phyloP scores from a whole-genome alignment of 2,888 invertebrate genomes.

The Tachina fera region DNA sequence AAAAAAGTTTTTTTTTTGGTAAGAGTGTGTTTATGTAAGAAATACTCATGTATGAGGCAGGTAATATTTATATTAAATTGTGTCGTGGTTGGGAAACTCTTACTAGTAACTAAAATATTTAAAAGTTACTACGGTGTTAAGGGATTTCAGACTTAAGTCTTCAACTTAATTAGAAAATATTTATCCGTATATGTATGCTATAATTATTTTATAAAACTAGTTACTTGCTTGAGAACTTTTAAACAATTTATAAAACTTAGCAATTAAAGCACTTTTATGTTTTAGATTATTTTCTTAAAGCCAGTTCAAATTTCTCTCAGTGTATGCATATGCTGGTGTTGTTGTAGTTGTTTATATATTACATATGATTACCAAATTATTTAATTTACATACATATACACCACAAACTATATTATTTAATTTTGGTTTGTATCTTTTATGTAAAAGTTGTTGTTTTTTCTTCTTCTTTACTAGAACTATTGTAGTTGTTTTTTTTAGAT shows the following conservation, averaged over 20 bases:
- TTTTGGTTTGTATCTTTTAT: slow-evolving; percentile 59
- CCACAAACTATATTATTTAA: slow-evolving; percentile 39
- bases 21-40: not conserved
- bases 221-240: not conserved
- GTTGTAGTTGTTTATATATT: slow-evolving; percentile 17
- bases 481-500: slow-evolving; percentile 22
- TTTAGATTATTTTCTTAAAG: not conserved
- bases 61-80: not conserved
- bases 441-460: slow-evolving; percentile 41
- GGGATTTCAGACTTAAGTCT: too few relatives aligned
- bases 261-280: not conserved
- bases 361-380: slow-evolving; percentile 60
- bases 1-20: not conserved
- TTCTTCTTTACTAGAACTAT: slow-evolving; percentile 33
- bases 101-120: too few relatives aligned
- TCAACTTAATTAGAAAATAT: too few relatives aligned
- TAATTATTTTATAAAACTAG: not conserved
- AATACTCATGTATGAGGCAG: too few relatives aligned
- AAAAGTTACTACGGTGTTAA: too few relatives aligned
- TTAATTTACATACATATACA: slow-evolving; percentile 45
- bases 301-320: slow-evolving; percentile 18
- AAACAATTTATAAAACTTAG: too few relatives aligned
- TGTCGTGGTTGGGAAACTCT: not conserved
- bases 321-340: slow-evolving; percentile 19
- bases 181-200: too few relatives aligned